Evolutionary conservation across 2,888 invertebrate genomes (phyloP), one percentile per base, ranked within the genome.

Genomic region (Pseudococcus viburni): DNA sequence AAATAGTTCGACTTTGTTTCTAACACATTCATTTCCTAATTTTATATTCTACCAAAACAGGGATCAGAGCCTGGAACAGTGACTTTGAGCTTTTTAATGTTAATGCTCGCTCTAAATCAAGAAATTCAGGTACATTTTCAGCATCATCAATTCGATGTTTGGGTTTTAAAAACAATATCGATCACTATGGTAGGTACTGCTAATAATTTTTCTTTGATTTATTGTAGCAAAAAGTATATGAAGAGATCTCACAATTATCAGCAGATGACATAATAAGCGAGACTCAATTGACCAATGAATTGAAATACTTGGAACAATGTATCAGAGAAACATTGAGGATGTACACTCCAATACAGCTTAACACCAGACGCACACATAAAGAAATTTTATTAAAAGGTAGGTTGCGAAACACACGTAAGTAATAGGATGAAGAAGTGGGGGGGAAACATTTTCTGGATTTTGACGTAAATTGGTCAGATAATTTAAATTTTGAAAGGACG

Each of bases 251-350:
- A 26, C 26, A 73, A 33, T 15, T 73, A 12, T 0, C 59, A 59
- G 5, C 15, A 9, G 26, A 12, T 19, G 64, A 22, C 19, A 26
- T 5, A 26, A 73, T 26, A 15, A 11, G 15, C n/a, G 22, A 15
- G 15, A 12, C 26, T 12, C 33, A 73, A 1, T 33, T 26, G n/a
- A 4, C 7, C 15, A 33, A 73, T 73, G 33, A 26, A 4, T 73
- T 73, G 5, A 73, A 33, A 26, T 73, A 73, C 5, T 73, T 73
- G 15, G 68, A 73, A 17, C 68, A 73, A 73, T 73, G 68, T n/a
- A 73, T 73, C 33, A 73, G 12, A 73, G 68, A 73, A 73, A 73
- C 68, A 11, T 15, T 26, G 6, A 73, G 68, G 33, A 26, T 73
- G 26, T 73, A 11, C 68, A 26, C 15, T 73, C 33, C 11, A 4